Conservation (phyloP, 2,113 vertebrate species). For the Platysteira castanea region DNA sequence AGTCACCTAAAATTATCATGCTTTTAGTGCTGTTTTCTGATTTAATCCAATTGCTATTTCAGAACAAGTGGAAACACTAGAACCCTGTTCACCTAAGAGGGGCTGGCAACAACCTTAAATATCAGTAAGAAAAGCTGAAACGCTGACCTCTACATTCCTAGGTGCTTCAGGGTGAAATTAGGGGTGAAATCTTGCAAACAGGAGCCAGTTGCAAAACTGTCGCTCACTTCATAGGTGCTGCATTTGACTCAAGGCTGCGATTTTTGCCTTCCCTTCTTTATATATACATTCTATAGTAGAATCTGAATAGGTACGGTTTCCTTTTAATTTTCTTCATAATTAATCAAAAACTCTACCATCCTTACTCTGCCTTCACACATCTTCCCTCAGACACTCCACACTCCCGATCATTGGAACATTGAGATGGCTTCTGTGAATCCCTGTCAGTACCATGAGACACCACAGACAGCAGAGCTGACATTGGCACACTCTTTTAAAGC, state of each 20-base stretch:
- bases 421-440: neutral
- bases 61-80: neutral
- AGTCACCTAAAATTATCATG: neutral
- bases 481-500: neutral
- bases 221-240: fast-evolving
- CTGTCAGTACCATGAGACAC: neutral
- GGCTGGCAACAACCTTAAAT: neutral
- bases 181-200: neutral
- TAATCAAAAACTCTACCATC: neutral
- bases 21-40: neutral
- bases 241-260: neutral
- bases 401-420: neutral
- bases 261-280: neutral
- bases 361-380: neutral
- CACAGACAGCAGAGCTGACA: neutral
- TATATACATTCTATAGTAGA: neutral
- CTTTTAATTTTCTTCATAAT: neutral
- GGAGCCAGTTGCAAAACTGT: neutral
- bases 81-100: neutral
- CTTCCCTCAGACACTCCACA: neutral
- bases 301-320: neutral
- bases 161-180: neutral
- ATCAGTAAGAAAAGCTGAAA: neutral
- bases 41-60: neutral
- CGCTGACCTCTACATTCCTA: neutral